Conservation (phyloP, 2,888 invertebrate species). For the Coelinius sp. region DNA sequence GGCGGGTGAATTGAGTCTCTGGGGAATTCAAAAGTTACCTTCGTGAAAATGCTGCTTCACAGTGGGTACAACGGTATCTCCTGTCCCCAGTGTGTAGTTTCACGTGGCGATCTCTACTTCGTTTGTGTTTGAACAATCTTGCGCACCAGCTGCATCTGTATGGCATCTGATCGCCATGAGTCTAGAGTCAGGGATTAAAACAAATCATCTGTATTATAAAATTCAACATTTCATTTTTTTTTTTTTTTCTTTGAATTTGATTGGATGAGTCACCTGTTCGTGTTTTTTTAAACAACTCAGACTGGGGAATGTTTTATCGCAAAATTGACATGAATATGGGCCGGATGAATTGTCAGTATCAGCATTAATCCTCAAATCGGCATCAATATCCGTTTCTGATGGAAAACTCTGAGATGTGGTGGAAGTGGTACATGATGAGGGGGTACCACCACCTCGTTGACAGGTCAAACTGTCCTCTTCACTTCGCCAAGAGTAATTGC, state of each 20-base stretch:
- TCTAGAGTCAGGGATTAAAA: slow-evolving; percentile 73
- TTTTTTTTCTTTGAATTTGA: neutral
- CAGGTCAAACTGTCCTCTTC: slow-evolving; percentile 75
- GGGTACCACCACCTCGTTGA: slow-evolving; percentile 71
- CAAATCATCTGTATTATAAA: slow-evolving; percentile 1
- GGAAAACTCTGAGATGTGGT: slow-evolving; percentile 78
- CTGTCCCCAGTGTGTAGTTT: slow-evolving; percentile 93
- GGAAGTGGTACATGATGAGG: slow-evolving; percentile 76
- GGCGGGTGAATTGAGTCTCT: neutral
- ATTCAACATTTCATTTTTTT: slow-evolving; percentile 10
- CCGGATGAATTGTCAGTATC: slow-evolving; percentile 70
- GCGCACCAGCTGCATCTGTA: slow-evolving; percentile 94
- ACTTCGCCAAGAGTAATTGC: slow-evolving; percentile 79
- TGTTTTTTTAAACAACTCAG: slow-evolving; percentile 91
- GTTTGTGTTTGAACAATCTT: slow-evolving; percentile 93
- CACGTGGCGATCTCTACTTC: slow-evolving; percentile 93
- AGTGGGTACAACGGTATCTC: slow-evolving; percentile 91
- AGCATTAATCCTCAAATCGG: slow-evolving; percentile 56
- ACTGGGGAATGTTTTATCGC: slow-evolving; percentile 91
- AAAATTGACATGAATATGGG: slow-evolving; percentile 92
- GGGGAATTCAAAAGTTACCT: slow-evolving; percentile 75
- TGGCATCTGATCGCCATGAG: slow-evolving; percentile 92
- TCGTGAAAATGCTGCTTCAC: slow-evolving; percentile 93
- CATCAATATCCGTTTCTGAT: slow-evolving; percentile 73
- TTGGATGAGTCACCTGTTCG: slow-evolving; percentile 80